phyloP scores from a whole-genome alignment of 1,140 invertebrate genomes.

The Phymastichus coffea region DNA sequence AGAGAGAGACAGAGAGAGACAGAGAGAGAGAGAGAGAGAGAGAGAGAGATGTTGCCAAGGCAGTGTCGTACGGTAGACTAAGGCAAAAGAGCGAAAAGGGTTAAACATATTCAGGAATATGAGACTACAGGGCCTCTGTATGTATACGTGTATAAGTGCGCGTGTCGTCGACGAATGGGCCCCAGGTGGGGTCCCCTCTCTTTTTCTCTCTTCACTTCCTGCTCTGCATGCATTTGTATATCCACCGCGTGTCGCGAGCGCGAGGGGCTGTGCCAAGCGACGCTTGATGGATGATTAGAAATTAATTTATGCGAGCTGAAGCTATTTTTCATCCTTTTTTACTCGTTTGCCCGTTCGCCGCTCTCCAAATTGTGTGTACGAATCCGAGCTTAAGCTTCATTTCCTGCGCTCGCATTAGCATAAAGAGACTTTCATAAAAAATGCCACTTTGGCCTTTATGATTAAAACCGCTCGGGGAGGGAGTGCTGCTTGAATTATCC shows the following conservation, averaged over 20 bases:
- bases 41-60: conserved; percentile 54
- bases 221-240: not conserved
- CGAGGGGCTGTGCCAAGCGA: not conserved
- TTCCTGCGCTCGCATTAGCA: no score
- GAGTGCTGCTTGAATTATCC: no score
- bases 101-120: conserved; percentile 55
- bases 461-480: no score
- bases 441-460: no score
- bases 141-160: not conserved
- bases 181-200: conserved; percentile 20
- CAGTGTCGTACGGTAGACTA: conserved; percentile 55
- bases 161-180: not conserved
- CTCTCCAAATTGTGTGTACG: no score
- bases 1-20: no score
- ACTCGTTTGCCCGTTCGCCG: no score
- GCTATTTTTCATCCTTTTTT: not conserved
- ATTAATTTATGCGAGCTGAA: conserved; percentile 4
- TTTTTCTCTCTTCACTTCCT: not conserved
- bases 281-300: not conserved
- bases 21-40: no score
- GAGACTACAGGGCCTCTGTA: conserved; percentile 43
- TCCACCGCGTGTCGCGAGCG: not conserved
- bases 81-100: conserved; percentile 53
- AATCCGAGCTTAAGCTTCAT: not conserved
- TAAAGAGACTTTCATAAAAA: no score